A percentile compares a stretch with the other conserved stretches of the same genome.
Conservation (phyloP, 2,113 vertebrate genomes). For the Oenanthe oenanthe region DNA sequence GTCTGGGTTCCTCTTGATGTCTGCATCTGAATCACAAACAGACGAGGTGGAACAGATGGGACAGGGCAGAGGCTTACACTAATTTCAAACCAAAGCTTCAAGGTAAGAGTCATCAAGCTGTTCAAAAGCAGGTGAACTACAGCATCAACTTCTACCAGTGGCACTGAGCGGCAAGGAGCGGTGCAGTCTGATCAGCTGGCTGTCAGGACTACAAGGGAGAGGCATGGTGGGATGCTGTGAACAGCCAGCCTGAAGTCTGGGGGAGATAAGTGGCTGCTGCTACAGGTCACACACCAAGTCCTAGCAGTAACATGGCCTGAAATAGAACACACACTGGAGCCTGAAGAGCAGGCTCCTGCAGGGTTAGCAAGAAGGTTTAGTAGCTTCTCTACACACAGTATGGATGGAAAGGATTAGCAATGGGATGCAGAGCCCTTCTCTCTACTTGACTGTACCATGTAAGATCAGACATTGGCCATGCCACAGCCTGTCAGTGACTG, state of each 20-base stretch:
- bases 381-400: not conserved
- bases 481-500: not conserved
- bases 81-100: not conserved
- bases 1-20: slow-evolving; percentile 82
- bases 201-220: not conserved
- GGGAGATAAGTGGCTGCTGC: not conserved
- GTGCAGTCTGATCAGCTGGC: not conserved
- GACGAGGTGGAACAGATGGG: not conserved
- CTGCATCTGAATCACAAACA: slow-evolving; percentile 83
- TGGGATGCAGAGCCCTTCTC: not conserved
- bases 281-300: not conserved
- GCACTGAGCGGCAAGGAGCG: not conserved
- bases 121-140: not conserved
- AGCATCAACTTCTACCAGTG: slow-evolving; percentile 1
- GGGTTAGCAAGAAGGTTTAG: slow-evolving; percentile 32
- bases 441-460: not conserved
- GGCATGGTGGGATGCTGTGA: not conserved
- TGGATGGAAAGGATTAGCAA: not conserved
- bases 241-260: not conserved
- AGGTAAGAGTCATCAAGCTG: not conserved
- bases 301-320: not conserved
- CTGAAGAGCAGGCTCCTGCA: not conserved
- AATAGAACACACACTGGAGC: not conserved
- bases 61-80: not conserved
- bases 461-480: not conserved